Conservation (phyloP, 2,888 invertebrate species). For the Eupithecia exiguata region DNA sequence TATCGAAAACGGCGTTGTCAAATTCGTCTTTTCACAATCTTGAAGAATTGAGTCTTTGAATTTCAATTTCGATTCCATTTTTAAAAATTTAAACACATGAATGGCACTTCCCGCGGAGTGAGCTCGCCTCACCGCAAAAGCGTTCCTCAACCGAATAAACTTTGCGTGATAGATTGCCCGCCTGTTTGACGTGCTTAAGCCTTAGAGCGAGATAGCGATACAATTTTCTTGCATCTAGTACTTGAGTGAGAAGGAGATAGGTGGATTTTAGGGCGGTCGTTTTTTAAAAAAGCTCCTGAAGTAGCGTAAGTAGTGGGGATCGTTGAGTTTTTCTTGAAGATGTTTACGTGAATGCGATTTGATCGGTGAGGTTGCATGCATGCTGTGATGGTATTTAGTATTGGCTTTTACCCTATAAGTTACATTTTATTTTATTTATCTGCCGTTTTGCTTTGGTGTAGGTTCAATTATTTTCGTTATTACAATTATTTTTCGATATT, state of each 20-base stretch:
- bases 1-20: slow-evolving; percentile 88
- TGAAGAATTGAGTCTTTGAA: slow-evolving; percentile 68
- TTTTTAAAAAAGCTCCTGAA: slow-evolving; percentile 79
- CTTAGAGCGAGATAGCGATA: slow-evolving; percentile 69
- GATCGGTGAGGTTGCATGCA: slow-evolving; percentile 70
- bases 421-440: background rate
- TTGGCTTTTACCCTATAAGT: slow-evolving; percentile 52
- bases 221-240: slow-evolving; percentile 19
- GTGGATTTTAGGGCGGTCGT: slow-evolving; percentile 64
- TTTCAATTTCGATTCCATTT: slow-evolving; percentile 78
- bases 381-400: slow-evolving; percentile 53
- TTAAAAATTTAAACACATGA: slow-evolving; percentile 59
- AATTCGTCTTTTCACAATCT: slow-evolving; percentile 75
- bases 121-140: slow-evolving; percentile 78
- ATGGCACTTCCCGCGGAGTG: slow-evolving; percentile 62
- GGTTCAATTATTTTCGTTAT: background rate
- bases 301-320: slow-evolving; percentile 83
- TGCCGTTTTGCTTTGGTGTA: background rate
- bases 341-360: slow-evolving; percentile 82
- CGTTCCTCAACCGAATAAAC: slow-evolving; percentile 82
- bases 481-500: no score
- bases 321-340: slow-evolving; percentile 83
- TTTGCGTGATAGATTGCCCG: slow-evolving; percentile 80
- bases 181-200: slow-evolving; percentile 76
- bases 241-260: slow-evolving; percentile 58